phyloP scores from a whole-genome alignment of 1,140 invertebrate genomes.

The Trichonephila clavipes region DNA sequence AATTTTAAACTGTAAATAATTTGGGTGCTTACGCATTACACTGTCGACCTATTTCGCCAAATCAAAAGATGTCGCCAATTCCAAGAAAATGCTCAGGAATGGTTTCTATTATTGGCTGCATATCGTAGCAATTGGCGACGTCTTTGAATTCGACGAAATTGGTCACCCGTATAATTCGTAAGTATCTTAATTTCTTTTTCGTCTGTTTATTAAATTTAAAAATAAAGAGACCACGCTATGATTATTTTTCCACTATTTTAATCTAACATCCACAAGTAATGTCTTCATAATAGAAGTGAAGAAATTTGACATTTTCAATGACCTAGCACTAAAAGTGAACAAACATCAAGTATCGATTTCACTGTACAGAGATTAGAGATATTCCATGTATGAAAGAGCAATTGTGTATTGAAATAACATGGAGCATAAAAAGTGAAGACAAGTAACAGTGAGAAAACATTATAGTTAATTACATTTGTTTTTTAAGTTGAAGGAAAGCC shows the following conservation, averaged over 20 bases:
- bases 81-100: too few relatives aligned
- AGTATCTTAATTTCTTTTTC: too few relatives aligned
- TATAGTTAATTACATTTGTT: not conserved
- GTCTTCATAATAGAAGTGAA: conserved; percentile 8
- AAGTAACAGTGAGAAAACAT: not conserved
- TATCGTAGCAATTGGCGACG: too few relatives aligned
- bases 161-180: too few relatives aligned
- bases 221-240: not conserved
- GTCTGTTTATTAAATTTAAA: too few relatives aligned
- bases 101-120: too few relatives aligned
- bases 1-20: too few relatives aligned
- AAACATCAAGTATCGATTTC: not conserved
- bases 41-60: too few relatives aligned
- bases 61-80: too few relatives aligned
- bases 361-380: not conserved
- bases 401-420: not conserved
- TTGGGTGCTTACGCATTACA: too few relatives aligned
- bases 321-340: not conserved
- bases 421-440: conserved; percentile 8
- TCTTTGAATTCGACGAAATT: too few relatives aligned
- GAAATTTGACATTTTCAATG: not conserved
- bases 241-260: not conserved
- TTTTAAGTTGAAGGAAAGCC: not conserved
- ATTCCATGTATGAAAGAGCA: conserved; percentile 3
- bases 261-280: conserved; percentile 8